Evolutionary conservation across 2,797 vertebrate species (phyloP), one percentile per base, ranked within the genome.

Genomic region (Premnoplex brunnescens): DNA sequence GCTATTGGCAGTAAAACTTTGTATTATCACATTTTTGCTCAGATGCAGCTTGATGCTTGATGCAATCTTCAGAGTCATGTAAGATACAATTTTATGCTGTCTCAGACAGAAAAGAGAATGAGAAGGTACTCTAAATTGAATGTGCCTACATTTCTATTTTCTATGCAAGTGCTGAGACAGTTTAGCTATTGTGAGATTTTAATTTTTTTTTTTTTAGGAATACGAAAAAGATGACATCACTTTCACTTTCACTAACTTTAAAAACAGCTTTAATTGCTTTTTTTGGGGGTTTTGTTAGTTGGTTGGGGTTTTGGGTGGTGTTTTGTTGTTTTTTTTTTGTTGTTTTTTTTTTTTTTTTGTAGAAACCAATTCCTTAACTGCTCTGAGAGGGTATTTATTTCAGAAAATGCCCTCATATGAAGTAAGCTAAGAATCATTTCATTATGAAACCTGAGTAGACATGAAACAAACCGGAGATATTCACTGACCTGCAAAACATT

Each of bases 141-240:
- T 6, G 10, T 32, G 30, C 16, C 7, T 27, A 48, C 2, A 13
- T 27, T 63, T 27, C 46, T n/a, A 7, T 27, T 67, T 10, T 12
- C 6, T 67, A 6, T n/a, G 1, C 5, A 67, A 63, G 10, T 20
- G 11, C 21, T 7, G 3, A 63, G 13, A 55, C 10, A 60, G 32
- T 8, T 0, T 1, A 71, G 30, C 2, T 30, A 27, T 10, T 13
- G 3, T 24, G 24, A 4, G 14, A 21, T 49, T 30, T 16, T 11
- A 6, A 23, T n/a, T 9, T 24, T 30, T 32, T 39, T 58, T 43
- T 34, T 23, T 30, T 30, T 12, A 7, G 7, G 52, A 78, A 56
- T 36, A 64, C n/a, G 28, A 63, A 37, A 44, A 58, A 49, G 7
- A 23, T 37, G 5, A 0, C 3, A 43, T 24, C 1, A 20, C 12